phyloP scores from a whole-genome alignment of 2,113 vertebrate species.

The Phyllostomus hastatus region DNA sequence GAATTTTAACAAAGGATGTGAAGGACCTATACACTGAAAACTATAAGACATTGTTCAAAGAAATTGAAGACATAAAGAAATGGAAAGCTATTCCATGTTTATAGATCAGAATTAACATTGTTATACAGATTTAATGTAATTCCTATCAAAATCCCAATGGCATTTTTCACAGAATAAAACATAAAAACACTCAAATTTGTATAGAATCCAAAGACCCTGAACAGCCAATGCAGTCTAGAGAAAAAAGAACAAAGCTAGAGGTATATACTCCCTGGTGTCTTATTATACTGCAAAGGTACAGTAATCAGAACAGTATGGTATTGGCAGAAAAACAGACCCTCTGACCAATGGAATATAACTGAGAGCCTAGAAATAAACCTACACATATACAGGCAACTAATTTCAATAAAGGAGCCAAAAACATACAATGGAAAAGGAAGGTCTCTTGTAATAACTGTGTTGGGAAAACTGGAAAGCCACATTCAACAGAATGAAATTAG shows the following conservation, averaged over 20 bases:
- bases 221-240: background rate
- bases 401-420: background rate
- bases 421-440: background rate
- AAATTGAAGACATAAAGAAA: background rate
- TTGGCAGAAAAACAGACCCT: background rate
- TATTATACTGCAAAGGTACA: background rate
- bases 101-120: background rate
- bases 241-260: background rate
- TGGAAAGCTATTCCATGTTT: background rate
- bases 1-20: too few relatives aligned
- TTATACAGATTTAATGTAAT: background rate
- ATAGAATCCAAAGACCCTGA: background rate
- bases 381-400: background rate
- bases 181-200: background rate
- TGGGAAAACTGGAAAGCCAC: background rate
- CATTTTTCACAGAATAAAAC: background rate
- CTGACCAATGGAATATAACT: background rate
- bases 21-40: too few relatives aligned
- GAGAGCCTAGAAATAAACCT: background rate
- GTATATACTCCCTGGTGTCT: background rate
- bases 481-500: background rate
- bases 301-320: background rate
- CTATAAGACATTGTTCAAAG: too few relatives aligned
- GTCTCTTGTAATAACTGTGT: background rate
- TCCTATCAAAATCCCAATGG: background rate